Evolutionary conservation across 2,888 invertebrate species (phyloP).

Genomic region (Eupeodes latifasciatus): DNA sequence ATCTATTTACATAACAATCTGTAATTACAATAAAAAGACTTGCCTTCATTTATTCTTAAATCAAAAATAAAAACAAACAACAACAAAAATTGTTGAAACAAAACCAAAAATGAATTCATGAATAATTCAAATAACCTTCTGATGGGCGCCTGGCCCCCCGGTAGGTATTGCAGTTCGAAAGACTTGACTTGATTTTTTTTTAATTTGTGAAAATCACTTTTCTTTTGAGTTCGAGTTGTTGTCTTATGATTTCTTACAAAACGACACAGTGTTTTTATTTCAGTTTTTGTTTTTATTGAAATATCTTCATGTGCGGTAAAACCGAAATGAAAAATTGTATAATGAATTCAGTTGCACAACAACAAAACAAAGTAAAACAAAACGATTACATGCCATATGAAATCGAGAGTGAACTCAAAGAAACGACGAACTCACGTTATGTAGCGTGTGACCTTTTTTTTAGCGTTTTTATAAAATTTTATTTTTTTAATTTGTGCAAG

Average conservation of each 20-base stretch:
- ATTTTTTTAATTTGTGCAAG: conserved; percentile 31
- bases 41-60: conserved; percentile 37
- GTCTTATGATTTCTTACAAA: conserved; percentile 23
- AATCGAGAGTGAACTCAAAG: conserved; percentile 57
- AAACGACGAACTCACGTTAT: conserved; percentile 40
- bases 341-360: conserved; percentile 53
- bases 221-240: conserved; percentile 17
- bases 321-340: conserved; percentile 20
- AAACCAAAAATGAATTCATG: conserved; percentile 43
- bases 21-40: conserved; percentile 47
- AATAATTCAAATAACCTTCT: conserved; percentile 60
- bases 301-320: conserved; percentile 41
- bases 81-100: neutral
- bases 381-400: conserved; percentile 51
- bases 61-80: conserved; percentile 1
- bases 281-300: conserved; percentile 9
- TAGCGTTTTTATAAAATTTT: neutral
- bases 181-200: conserved; percentile 39
- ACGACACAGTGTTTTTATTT: conserved; percentile 22
- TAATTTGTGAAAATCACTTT: conserved; percentile 47
- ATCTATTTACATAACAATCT: conserved; percentile 55
- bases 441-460: conserved; percentile 58
- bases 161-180: neutral
- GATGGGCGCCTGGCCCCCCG: conserved; percentile 6
- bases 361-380: neutral